Conservation (phyloP, 2,113 vertebrate species). For the Rhineura floridana region DNA sequence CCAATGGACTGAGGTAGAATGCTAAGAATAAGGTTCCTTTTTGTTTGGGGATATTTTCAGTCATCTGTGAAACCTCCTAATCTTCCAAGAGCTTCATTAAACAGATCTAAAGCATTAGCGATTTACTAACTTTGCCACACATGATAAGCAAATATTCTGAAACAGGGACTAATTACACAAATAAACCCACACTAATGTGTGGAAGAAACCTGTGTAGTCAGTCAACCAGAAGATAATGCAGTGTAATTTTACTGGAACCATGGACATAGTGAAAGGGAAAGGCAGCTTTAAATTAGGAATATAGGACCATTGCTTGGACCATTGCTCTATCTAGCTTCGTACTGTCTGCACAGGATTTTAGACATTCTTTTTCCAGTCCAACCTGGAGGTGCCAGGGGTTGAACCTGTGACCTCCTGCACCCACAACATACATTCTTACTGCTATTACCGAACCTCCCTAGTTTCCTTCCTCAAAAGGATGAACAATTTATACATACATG, state of each 20-base stretch:
- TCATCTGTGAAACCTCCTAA: not conserved
- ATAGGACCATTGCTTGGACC: not conserved
- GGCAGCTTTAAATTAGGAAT: not conserved
- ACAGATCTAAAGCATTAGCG: constrained; percentile 46
- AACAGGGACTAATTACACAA: constrained; percentile 48
- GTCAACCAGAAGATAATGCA: constrained; percentile 31
- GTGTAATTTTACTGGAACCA: constrained; percentile 34
- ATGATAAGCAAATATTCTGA: constrained; percentile 49
- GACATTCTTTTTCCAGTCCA: too few relatives aligned
- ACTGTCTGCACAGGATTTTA: too few relatives aligned
- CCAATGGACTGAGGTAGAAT: not conserved
- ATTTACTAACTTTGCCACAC: constrained; percentile 44
- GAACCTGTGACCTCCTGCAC: not conserved
- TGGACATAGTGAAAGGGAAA: not conserved
- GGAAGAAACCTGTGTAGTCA: constrained; percentile 39
- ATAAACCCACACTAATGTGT: constrained; percentile 54
- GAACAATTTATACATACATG: not conserved
- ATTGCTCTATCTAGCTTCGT: not conserved
- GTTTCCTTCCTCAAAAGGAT: not conserved
- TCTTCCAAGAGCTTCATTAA: constrained; percentile 41
- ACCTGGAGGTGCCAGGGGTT: too few relatives aligned
- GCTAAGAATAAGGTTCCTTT: not conserved
- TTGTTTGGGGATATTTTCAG: not conserved
- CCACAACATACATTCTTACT: not conserved
- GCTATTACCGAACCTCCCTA: not conserved